Conservation (phyloP, 2,888 invertebrate genomes). For the Drosophila birchii region DNA sequence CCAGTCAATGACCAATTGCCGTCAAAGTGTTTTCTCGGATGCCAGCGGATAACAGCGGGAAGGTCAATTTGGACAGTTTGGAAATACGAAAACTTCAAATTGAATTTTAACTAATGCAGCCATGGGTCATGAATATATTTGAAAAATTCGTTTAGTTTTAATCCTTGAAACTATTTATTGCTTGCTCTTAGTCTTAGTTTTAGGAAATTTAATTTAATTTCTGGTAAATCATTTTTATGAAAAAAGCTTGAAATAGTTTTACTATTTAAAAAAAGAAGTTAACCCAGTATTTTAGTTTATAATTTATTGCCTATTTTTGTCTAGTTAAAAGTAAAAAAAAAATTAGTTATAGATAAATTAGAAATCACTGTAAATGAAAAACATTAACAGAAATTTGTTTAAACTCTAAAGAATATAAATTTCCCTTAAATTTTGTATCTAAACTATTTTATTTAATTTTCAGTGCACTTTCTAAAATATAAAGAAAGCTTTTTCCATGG, state of each 20-base stretch:
- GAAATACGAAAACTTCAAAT: constrained; percentile 18
- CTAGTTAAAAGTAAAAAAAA: not conserved
- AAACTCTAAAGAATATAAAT: not conserved
- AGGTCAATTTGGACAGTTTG: constrained; percentile 23
- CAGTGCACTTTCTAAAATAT: not conserved
- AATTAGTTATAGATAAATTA: rapidly evolving
- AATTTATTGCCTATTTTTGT: not conserved
- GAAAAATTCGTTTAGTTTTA: no score
- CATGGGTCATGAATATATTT: not conserved
- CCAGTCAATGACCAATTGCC: constrained; percentile 35
- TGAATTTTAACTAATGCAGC: constrained; percentile 7
- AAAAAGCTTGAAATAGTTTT: no score
- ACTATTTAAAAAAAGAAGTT: not conserved
- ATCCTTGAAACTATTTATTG: not conserved
- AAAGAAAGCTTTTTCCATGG: not conserved
- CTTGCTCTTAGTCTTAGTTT: no score
- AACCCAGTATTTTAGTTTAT: not conserved
- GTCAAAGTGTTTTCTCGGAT: constrained; percentile 11
- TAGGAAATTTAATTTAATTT: no score
- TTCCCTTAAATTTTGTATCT: not conserved
- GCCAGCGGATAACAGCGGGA: constrained; percentile 15
- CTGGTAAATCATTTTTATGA: no score
- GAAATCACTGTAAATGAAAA: not conserved
- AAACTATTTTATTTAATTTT: not conserved
- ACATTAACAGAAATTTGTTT: no score